phyloP scores from a whole-genome alignment of 2,113 vertebrate genomes.

The Bufo gargarizans region DNA sequence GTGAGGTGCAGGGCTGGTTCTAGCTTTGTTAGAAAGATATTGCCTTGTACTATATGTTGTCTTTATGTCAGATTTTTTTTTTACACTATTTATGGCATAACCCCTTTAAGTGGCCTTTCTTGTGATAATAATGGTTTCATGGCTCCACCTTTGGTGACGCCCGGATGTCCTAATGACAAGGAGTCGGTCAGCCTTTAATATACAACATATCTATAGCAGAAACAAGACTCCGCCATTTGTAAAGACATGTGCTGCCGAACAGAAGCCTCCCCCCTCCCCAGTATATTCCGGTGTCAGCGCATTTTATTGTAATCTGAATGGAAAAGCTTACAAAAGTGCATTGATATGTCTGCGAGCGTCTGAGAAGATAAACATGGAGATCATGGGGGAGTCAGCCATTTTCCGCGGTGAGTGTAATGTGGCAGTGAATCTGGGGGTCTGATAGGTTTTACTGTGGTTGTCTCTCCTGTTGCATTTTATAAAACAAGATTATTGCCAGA shows the following conservation, averaged over 20 bases:
- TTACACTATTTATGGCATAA: no score
- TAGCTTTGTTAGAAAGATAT: no score
- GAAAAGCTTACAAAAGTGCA: background rate
- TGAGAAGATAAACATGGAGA: constrained; percentile 1
- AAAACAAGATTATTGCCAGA: constrained; percentile 48
- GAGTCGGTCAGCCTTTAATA: background rate
- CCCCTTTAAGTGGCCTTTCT: no score
- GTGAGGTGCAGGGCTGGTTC: no score
- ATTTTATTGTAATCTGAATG: background rate
- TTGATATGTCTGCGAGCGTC: background rate
- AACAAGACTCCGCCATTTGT: background rate
- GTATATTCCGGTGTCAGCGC: background rate
- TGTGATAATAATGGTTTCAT: no score
- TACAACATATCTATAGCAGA: background rate
- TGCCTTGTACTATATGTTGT: no score
- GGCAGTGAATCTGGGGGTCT: background rate
- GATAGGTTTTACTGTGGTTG: background rate
- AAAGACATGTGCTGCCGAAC: background rate
- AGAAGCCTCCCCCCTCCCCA: background rate
- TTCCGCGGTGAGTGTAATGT: background rate
- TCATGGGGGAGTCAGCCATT: background rate
- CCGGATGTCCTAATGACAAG: background rate
- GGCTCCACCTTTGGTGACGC: no score
- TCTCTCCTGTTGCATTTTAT: constrained; percentile 23
- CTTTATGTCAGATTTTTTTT: no score